Conservation (phyloP, 2,797 vertebrate species). For the Kryptopterus vitreolus region DNA sequence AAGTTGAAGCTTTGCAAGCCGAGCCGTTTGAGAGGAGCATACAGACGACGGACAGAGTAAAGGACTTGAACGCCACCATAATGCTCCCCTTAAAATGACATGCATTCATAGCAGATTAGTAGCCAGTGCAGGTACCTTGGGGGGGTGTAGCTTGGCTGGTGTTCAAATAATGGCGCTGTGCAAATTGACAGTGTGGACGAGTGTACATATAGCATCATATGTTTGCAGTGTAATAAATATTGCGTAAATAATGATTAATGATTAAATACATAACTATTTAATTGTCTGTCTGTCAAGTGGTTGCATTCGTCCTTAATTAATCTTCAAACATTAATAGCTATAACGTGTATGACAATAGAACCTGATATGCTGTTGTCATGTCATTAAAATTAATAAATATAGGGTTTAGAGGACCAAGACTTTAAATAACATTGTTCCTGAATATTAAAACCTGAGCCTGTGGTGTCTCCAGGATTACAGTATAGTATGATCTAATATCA, state of each 20-base stretch:
- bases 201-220: no score
- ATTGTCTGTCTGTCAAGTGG: no score
- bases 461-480: background rate
- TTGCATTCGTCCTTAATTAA: background rate
- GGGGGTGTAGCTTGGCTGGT: no score
- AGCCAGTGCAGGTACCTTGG: background rate
- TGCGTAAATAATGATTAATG: no score
- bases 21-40: background rate
- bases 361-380: background rate
- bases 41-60: background rate
- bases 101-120: background rate
- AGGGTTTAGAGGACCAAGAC: background rate
- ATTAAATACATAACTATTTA: no score
- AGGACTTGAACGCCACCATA: background rate
- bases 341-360: background rate
- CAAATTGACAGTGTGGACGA: no score
- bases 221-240: no score
- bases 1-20: background rate
- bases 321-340: background rate
- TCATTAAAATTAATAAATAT: background rate
- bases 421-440: no score
- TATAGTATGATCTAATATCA: background rate
- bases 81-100: background rate
- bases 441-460: constrained; percentile 1
- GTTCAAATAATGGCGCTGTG: no score